Base-by-base conservation (phyloP, 2,888 invertebrate species). In the Agriopis leucophaearia region DNA sequence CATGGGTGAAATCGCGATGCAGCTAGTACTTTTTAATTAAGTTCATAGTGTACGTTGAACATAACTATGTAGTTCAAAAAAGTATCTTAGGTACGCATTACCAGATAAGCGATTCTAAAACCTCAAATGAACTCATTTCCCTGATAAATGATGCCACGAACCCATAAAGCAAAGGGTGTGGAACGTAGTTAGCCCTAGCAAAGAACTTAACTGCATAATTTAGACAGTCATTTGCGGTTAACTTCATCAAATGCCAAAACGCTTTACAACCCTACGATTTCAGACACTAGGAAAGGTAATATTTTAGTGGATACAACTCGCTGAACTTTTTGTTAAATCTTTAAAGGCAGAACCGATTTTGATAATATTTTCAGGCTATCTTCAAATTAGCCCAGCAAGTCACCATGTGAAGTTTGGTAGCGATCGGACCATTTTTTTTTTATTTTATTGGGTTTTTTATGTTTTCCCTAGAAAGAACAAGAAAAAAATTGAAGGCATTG, bases 131-230 rank as follows among this genome's bases (percentile, higher is more conserved):
- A 62, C 69, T 65, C 45, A 60, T 64, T 64, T 60, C 45, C 35
- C n/a, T 40, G 12, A 57, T 57, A 61, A 61, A 64, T 50, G 54
- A 45, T 61, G 38, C 42, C 54, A 45, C 18, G 52, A 63, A 55
- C 36, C 27, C 48, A 64, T 69, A 54, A 57, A 77, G 74, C 74
- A 82, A 79, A 81, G 80, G 82, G 81, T 81, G 81, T 81, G 81
- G 78, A 79, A 69, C 72, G 62, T 73, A 79, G 74, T 73, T 78
- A 80, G 79, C 78, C 70, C 80, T 74, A 78, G 75, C 73, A 76
- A 77, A 80, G 81, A 79, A 85, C 82, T 84, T 87, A 89, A 89
- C 85, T 87, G 84, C 87, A 88, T 89, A 89, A 90, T 89, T 88
- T 87, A 85, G 85, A 83, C 85, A 86, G 82, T 87, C 82, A 85